These are phyloP conservation scores for Xylocopa sonorina DNA, from an alignment of 1,140 invertebrate species.

Conservation along the genomic window DNA sequence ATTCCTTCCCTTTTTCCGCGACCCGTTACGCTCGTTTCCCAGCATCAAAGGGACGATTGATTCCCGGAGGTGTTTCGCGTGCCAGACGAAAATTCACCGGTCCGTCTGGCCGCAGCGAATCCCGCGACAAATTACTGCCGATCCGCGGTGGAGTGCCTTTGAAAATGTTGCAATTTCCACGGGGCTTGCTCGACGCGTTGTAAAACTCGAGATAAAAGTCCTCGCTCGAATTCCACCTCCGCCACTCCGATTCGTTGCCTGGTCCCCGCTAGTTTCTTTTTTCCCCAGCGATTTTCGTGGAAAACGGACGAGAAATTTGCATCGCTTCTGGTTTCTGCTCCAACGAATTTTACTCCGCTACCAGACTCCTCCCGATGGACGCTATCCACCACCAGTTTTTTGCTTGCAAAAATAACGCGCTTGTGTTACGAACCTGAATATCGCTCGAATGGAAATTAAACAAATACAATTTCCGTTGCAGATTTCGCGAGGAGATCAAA, in stretches of 20 bases:
- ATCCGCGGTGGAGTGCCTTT: not conserved
- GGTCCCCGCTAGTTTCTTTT: not conserved
- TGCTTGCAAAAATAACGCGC: too few relatives aligned
- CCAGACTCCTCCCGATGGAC: too few relatives aligned
- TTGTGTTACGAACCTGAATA: too few relatives aligned
- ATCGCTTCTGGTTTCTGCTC: not conserved
- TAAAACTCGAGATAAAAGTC: not conserved
- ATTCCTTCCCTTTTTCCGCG: not conserved
- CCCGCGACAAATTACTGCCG: not conserved
- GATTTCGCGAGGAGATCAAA: constrained; percentile 56
- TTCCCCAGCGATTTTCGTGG: not conserved
- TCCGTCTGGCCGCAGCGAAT: not conserved
- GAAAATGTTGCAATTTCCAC: too few relatives aligned
- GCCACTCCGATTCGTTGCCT: too few relatives aligned
- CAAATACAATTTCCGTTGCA: constrained; percentile 49
- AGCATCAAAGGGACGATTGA: not conserved
- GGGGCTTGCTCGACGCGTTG: not conserved
- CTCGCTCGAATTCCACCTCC: not conserved
- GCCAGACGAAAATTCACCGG: not conserved
- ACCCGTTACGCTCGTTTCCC: not conserved
- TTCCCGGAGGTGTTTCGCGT: not conserved
- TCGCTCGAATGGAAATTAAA: too few relatives aligned
- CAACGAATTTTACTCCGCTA: not conserved
- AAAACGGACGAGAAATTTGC: not conserved
- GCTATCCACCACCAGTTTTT: too few relatives aligned